A percentile compares a stretch with the other conserved stretches of the same genome.
Evolutionary conservation across 2,113 vertebrate genomes (phyloP).

Genomic region (Bufo bufo): DNA sequence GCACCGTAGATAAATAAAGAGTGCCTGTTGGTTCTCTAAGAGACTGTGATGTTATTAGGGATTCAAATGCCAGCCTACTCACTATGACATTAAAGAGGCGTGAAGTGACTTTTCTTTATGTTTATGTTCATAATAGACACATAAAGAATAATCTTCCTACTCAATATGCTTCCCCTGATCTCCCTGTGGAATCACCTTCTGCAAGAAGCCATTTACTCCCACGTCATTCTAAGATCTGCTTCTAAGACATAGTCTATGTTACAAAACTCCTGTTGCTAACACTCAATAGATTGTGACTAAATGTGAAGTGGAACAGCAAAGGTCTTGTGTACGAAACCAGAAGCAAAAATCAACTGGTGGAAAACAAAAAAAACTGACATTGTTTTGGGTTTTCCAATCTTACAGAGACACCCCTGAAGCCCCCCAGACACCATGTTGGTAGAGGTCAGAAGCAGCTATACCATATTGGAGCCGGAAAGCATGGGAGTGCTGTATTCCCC

Average conservation of each 20-base stretch:
- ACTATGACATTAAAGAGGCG: background rate
- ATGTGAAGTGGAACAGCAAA: background rate
- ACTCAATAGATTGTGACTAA: slow-evolving; percentile 33
- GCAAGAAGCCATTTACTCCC: slow-evolving; percentile 49
- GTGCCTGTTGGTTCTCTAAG: background rate
- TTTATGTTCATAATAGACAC: slow-evolving; percentile 47
- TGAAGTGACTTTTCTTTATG: slow-evolving; percentile 7
- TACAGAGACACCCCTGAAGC: too few species aligned
- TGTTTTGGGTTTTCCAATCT: background rate
- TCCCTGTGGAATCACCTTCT: slow-evolving; percentile 42
- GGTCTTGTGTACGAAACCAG: background rate
- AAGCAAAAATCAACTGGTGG: background rate
- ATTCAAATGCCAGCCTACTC: background rate
- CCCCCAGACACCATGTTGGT: too few species aligned
- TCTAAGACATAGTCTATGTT: slow-evolving; percentile 39
- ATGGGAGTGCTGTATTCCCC: too few species aligned
- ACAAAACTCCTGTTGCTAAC: slow-evolving; percentile 4
- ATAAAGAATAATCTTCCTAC: slow-evolving; percentile 34
- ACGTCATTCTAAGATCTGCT: slow-evolving; percentile 18
- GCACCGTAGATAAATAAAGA: background rate
- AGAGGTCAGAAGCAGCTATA: too few species aligned
- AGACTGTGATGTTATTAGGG: background rate
- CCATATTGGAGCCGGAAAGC: too few species aligned
- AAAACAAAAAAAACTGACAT: background rate
- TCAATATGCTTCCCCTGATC: slow-evolving; percentile 21